Conservation (phyloP, 2,888 invertebrate species). For the Acleris holmiana region DNA sequence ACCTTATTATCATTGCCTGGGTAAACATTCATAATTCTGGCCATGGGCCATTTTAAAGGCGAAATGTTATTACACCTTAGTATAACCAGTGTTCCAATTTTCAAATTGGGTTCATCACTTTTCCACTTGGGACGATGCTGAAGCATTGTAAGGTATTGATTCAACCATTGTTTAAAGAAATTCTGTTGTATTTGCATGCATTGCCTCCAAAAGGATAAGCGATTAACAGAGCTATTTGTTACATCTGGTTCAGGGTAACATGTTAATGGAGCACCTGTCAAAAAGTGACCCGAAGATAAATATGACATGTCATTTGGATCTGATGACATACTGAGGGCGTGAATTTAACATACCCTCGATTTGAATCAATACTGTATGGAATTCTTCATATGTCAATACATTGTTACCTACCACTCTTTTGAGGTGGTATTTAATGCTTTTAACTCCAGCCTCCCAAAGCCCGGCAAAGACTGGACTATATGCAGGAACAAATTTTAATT, state of each 20-base stretch:
- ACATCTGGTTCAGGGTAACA: slow-evolving; percentile 34
- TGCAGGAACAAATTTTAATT: slow-evolving; percentile 11
- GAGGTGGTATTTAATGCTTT: too few relatives aligned
- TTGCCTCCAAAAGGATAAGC: slow-evolving; percentile 25
- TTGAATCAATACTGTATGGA: too few relatives aligned
- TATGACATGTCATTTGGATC: slow-evolving; percentile 9
- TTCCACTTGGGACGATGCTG: slow-evolving; percentile 34
- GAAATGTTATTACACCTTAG: slow-evolving; percentile 7
- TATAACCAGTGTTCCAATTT: slow-evolving; percentile 22
- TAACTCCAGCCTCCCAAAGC: too few relatives aligned
- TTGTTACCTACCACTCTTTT: too few relatives aligned
- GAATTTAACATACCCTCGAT: too few relatives aligned
- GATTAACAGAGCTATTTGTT: slow-evolving; percentile 7
- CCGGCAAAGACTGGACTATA: slow-evolving; percentile 13
- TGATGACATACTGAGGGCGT: slow-evolving; percentile 8
- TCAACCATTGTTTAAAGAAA: slow-evolving; percentile 33
- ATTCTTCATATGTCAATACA: too few relatives aligned
- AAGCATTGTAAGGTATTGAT: slow-evolving; percentile 27
- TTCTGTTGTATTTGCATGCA: slow-evolving; percentile 29
- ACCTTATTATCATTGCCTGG: slow-evolving; percentile 19
- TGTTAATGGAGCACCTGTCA: slow-evolving; percentile 18
- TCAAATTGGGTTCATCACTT: slow-evolving; percentile 17
- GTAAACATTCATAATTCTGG: slow-evolving; percentile 9
- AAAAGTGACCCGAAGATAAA: slow-evolving; percentile 26
- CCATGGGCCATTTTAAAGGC: slow-evolving; percentile 20